Evolutionary conservation across 2,113 vertebrate genomes (phyloP).

Genomic region (Indicator maculatus): DNA sequence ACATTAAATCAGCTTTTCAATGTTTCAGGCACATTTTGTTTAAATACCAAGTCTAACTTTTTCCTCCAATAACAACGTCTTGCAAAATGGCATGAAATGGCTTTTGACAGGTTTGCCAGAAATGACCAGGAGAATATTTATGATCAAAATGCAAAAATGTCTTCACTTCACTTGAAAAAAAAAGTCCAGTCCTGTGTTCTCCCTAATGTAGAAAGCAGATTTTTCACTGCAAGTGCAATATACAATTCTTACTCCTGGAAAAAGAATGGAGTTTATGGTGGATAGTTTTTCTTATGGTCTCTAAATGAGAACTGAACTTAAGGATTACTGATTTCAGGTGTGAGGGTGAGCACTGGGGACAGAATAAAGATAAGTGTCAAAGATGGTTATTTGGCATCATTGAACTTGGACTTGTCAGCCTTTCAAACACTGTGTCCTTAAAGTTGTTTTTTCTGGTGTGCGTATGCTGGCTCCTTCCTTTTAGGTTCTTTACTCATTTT

Average conservation of each 20-base stretch:
- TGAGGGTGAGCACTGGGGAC: neutral
- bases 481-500: neutral
- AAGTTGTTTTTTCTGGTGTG: slow-evolving; percentile 1
- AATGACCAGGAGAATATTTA: slow-evolving; percentile 44
- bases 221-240: neutral
- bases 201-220: slow-evolving; percentile 42
- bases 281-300: neutral
- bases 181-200: neutral
- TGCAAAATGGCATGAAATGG: slow-evolving; percentile 26
- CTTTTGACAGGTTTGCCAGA: slow-evolving; percentile 12
- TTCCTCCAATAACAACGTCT: neutral
- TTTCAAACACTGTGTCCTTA: neutral
- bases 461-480: neutral
- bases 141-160: slow-evolving; percentile 35
- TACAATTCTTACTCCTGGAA: neutral
- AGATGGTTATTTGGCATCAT: neutral
- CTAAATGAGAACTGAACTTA: neutral
- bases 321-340: neutral
- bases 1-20: slow-evolving; percentile 34
- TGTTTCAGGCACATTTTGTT: slow-evolving; percentile 17
- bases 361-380: neutral
- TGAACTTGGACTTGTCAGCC: neutral
- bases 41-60: slow-evolving; percentile 23
- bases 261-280: neutral
- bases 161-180: neutral